Evolutionary conservation across 2,797 vertebrate species (phyloP), one percentile per base, ranked within the genome.

Genomic region (Microhierax caerulescens): DNA sequence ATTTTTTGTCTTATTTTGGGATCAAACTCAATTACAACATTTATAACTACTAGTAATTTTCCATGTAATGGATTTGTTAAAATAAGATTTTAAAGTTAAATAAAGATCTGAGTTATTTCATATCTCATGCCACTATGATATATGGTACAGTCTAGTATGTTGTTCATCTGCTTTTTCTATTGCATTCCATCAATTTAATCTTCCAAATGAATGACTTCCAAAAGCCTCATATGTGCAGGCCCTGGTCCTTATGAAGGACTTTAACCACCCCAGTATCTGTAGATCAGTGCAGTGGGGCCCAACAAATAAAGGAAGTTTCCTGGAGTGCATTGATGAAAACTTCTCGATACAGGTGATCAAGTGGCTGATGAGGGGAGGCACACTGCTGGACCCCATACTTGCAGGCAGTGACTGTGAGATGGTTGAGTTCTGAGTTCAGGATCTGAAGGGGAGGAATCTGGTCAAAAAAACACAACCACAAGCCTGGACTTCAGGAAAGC

Each of bases 281-380:
- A 34, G 21, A 43, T 27, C 4, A 77, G 41, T 74, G 50, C 3
- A 78, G 19, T 5, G 63, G n/a, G 72, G 16, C 30, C 43, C 8
- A 65, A 54, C 1, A 45, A 80, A 67, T 14, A 3, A 17, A 88
- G 23, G 25, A 47, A 39, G 9, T 60, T 74, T 74, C 12, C 19
- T 50, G 22, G 4, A 28, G 4, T 30, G 7, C 32, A 30, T 27
- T 37, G 36, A 21, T 64, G 21, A 63, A 85, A 88, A 83, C 6
- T 53, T 48, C 27, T 43, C 61, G 17, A 17, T 41, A 32, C 1
- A 45, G 11, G 15, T 3, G 1, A 41, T 25, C 0, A 0, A 80
- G 50, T 8, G 43, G 11, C 8, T 83, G 24, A 61, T 45, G 17
- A 39, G 11, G 16, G 14, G 19, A 25, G 6, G 37, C 32, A 53